Evolutionary conservation across 2,888 invertebrate genomes (phyloP), one percentile per base, ranked within the genome.

Genomic region (Protophormia terraenovae): DNA sequence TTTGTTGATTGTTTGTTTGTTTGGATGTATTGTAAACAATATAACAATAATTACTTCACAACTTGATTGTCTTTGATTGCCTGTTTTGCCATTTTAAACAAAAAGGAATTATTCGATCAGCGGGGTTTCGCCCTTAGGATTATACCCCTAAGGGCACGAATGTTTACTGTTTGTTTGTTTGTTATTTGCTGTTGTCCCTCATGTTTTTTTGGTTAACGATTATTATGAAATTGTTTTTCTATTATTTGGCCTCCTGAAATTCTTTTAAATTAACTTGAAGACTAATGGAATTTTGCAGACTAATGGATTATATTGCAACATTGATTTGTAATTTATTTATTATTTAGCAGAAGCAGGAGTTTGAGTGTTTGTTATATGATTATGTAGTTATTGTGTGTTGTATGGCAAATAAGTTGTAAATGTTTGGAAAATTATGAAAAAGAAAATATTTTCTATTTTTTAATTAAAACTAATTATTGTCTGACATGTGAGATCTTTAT

Each of bases 41-140:
- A 72, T 58, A 77, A 71, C 71, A 83, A 71, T 77, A 72, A 83
- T 83, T 83, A 77, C 71, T 47, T 38, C 71, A 77, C 76, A 71
- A 77, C 38, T 76, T 83, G 82, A 77, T 77, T 83, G 76, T 71
- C 76, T 83, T 82, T 71, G 76, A 82, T 82, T 90, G 87, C 89
- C 89, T 89, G 88, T 86, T 87, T 71, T 89, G 89, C 88, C 88
- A 64, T 53, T 83, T 77, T 27, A 58, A 45, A 76, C 62, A 82
- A 35, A 77, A 38, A 83, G 82, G 87, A 90, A 90, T 91, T 91
- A 90, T 90, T 90, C 89, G 90, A 90, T 90, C 90, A 90, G 91
- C 90, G 91, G 91, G 91, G 90, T 89, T 89, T 90, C 91, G 91
- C 91, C 91, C 90, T 87, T 86, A 86, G 85, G 87, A 88, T 89